These are phyloP conservation scores for Tragelaphus imberbis DNA, from an alignment of 2,113 vertebrate species.

Conservation along the genomic window DNA sequence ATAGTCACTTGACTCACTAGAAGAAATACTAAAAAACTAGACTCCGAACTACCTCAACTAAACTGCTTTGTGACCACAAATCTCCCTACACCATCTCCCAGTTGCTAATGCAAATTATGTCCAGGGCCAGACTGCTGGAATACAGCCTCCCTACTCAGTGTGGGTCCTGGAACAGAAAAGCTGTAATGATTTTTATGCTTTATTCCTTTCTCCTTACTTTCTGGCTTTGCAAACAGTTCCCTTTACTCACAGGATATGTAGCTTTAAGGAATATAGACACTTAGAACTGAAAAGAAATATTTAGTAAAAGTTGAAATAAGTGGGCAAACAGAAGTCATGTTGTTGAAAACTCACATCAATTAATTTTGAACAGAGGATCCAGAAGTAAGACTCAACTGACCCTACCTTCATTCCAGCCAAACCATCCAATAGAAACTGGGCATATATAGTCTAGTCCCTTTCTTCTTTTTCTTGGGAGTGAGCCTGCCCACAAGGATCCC, in stretches of 20 bases:
- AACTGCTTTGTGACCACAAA: background rate
- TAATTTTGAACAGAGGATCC: background rate
- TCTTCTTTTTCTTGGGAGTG: background rate
- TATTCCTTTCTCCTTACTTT: background rate
- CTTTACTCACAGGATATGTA: background rate
- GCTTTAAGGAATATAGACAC: background rate
- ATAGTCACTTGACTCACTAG: background rate
- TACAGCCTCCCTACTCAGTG: background rate
- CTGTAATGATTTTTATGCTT: background rate
- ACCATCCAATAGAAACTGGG: background rate
- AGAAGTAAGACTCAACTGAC: background rate
- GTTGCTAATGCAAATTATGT: constrained; percentile 3
- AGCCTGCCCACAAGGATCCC: background rate
- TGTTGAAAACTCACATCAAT: background rate
- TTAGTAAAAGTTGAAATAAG: background rate
- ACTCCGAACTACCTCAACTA: background rate
- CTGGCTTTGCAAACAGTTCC: background rate
- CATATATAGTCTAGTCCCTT: background rate
- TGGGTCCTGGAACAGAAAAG: background rate
- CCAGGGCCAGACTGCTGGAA: background rate
- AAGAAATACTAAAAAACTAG: background rate
- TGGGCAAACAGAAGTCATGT: background rate
- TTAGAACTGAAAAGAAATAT: background rate
- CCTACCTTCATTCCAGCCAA: background rate
- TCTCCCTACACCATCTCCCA: background rate